Evolutionary conservation across 2,797 vertebrate species (phyloP).

Genomic region (Gadopsis bispinosus): DNA sequence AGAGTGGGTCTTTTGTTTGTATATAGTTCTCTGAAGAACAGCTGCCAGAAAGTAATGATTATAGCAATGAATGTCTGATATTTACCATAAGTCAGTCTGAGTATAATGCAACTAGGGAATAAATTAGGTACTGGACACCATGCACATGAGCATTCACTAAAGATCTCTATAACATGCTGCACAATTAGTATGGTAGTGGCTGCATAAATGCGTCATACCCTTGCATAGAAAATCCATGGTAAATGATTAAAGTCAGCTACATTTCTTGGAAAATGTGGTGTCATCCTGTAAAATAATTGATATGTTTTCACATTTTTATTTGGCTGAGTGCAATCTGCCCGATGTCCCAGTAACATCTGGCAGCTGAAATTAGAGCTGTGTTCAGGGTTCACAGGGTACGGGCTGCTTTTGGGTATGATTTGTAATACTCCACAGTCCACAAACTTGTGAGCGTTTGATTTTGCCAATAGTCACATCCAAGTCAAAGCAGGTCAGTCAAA

Average conservation of each 20-base stretch:
- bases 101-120: slow-evolving; percentile 7
- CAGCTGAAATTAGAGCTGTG: slow-evolving; percentile 53
- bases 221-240: neutral
- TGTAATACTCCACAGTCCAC: slow-evolving; percentile 16
- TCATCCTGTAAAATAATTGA: slow-evolving; percentile 53
- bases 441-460: slow-evolving; percentile 20
- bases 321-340: slow-evolving; percentile 56
- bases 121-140: neutral
- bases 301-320: slow-evolving; percentile 55
- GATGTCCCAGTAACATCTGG: slow-evolving; percentile 66
- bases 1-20: slow-evolving; percentile 35
- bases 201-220: neutral
- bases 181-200: neutral
- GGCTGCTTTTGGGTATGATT: slow-evolving; percentile 39
- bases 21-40: slow-evolving; percentile 14
- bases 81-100: slow-evolving; percentile 1
- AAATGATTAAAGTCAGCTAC: neutral
- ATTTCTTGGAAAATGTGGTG: slow-evolving; percentile 26
- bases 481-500: neutral
- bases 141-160: neutral
- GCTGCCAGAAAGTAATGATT: slow-evolving; percentile 24
- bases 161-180: neutral
- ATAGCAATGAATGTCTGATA: slow-evolving; percentile 8
- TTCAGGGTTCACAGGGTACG: slow-evolving; percentile 46
- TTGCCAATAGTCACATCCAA: neutral